Evolutionary conservation across 2,888 invertebrate genomes (phyloP).

Genomic region (Iphiclides podalirius): DNA sequence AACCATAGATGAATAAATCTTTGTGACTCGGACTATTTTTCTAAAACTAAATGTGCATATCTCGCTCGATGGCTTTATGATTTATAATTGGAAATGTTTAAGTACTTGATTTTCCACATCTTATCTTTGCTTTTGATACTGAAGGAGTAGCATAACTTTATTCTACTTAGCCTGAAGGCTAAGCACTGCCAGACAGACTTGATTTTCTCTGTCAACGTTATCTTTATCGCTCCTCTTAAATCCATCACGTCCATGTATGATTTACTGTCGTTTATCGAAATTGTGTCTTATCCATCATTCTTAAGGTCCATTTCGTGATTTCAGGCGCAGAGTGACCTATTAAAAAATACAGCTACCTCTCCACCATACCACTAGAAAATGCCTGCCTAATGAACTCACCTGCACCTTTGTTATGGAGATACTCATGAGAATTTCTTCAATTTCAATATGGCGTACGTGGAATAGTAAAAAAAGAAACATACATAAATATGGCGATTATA

Average conservation of each 20-base stretch:
- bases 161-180: too few species aligned
- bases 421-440: neutral
- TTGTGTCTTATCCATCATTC: neutral
- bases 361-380: slow-evolving; percentile 4
- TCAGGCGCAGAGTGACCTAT: neutral
- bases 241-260: neutral
- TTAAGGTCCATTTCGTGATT: neutral
- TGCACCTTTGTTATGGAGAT: neutral
- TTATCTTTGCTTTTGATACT: too few species aligned
- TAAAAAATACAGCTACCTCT: slow-evolving; percentile 9
- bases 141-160: too few species aligned
- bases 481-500: too few species aligned
- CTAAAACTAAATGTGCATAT: too few species aligned
- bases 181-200: too few species aligned
- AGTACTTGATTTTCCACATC: too few species aligned
- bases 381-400: slow-evolving; percentile 12
- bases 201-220: slow-evolving; percentile 7
- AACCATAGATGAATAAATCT: too few species aligned
- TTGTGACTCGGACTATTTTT: too few species aligned
- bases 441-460: neutral
- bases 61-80: too few species aligned
- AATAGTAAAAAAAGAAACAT: too few species aligned
- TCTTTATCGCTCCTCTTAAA: slow-evolving; percentile 7
- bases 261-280: neutral
- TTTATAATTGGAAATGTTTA: too few species aligned